These are phyloP conservation scores for Harpagifer antarcticus DNA, from an alignment of 2,797 vertebrate species.

Conservation along the genomic window DNA sequence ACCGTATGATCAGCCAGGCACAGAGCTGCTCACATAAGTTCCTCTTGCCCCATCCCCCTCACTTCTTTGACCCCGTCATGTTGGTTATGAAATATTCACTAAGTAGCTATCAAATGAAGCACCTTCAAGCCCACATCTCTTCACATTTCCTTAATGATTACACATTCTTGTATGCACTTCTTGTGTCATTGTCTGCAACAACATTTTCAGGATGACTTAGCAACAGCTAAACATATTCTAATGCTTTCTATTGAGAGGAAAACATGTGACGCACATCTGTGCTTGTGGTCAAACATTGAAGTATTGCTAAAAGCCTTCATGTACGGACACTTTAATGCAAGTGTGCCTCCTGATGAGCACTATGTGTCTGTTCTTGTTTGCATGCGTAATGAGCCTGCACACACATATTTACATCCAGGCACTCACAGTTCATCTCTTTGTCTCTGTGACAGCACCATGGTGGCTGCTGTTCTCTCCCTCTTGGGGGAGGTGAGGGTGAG, in stretches of 20 bases:
- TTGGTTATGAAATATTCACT: slow-evolving; percentile 84
- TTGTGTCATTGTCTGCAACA: slow-evolving; percentile 30
- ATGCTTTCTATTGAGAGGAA: not conserved
- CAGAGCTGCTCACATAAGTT: slow-evolving; percentile 34
- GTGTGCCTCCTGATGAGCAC: not conserved
- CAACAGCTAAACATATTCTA: slow-evolving; percentile 12
- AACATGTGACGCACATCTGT: not conserved
- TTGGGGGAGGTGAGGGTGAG: slow-evolving; percentile 78
- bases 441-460: slow-evolving; percentile 99
- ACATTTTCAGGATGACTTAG: slow-evolving; percentile 7
- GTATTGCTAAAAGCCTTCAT: not conserved
- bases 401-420: slow-evolving; percentile 36
- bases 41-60: slow-evolving; percentile 58
- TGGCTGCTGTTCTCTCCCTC: slow-evolving; percentile 86
- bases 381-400: slow-evolving; percentile 42
- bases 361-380: slow-evolving; percentile 53
- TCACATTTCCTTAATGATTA: slow-evolving; percentile 40
- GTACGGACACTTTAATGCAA: not conserved
- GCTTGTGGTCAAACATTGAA: not conserved
- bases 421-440: slow-evolving; percentile 99
- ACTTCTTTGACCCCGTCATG: slow-evolving; percentile 60
- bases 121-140: slow-evolving; percentile 52
- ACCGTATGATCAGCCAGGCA: not conserved
- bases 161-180: slow-evolving; percentile 17
- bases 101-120: slow-evolving; percentile 66